phyloP scores from a whole-genome alignment of 2,113 vertebrate genomes.

The Zonotrichia leucophrys region DNA sequence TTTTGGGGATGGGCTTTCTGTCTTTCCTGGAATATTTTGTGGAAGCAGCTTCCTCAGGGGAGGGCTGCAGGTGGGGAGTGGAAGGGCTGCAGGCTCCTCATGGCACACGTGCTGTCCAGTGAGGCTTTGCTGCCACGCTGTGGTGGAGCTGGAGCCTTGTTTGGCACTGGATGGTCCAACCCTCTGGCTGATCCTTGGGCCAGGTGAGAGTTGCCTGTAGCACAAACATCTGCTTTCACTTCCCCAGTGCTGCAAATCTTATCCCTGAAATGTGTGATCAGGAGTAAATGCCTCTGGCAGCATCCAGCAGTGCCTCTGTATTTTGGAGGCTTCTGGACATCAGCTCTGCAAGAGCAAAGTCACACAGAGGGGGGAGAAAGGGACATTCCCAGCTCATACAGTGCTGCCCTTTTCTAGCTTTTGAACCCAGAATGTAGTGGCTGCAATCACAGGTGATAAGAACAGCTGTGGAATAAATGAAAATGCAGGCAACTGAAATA shows the following conservation, averaged over 20 bases:
- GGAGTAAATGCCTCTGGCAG: not conserved
- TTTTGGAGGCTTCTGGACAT: not conserved
- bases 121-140: conserved; percentile 56
- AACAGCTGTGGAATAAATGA: not conserved
- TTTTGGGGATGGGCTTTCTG: not conserved
- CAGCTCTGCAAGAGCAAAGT: not conserved
- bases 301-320: not conserved
- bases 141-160: not conserved
- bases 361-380: not conserved
- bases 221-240: not conserved
- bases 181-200: not conserved
- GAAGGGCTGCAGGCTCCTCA: not conserved
- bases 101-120: not conserved
- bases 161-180: not conserved
- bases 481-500: not conserved
- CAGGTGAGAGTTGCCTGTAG: not conserved
- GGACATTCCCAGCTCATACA: not conserved
- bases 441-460: not conserved
- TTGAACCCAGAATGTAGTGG: not conserved
- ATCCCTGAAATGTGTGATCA: not conserved
- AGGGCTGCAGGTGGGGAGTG: not conserved
- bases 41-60: not conserved
- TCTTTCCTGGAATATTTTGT: not conserved
- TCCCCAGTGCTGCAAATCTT: not conserved
- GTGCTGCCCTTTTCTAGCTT: not conserved